Evolutionary conservation across 2,797 vertebrate genomes (phyloP).

Genomic region (Uromys caudimaculatus): DNA sequence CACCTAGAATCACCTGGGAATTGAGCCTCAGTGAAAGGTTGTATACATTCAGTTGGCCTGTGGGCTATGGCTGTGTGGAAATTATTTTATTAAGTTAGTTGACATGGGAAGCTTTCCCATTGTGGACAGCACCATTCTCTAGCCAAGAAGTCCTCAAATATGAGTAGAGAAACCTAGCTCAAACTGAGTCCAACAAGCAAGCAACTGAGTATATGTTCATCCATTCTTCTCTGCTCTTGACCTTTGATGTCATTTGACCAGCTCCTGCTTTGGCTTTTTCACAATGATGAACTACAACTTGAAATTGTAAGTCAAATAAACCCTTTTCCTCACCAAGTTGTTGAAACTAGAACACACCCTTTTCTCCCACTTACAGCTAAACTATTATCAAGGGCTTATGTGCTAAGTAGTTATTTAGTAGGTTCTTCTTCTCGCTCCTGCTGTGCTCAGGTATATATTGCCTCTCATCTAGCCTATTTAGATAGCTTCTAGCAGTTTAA

Average conservation of each 20-base stretch:
- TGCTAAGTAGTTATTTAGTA: background rate
- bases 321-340: background rate
- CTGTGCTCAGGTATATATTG: background rate
- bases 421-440: background rate
- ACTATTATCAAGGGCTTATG: background rate
- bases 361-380: background rate
- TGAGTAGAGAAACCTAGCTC: background rate
- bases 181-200: background rate
- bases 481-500: background rate
- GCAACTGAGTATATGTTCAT: background rate
- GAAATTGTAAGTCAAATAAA: background rate
- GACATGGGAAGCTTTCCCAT: no score
- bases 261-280: no score
- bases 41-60: background rate
- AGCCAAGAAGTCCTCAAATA: background rate
- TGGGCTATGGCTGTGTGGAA: background rate
- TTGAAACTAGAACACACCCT: background rate
- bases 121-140: background rate
- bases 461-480: background rate
- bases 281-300: background rate
- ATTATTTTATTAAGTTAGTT: background rate
- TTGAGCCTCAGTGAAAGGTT: background rate
- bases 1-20: background rate
- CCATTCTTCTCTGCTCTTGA: background rate
- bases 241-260: background rate